phyloP scores from a whole-genome alignment of 2,113 vertebrate genomes.

The Chamaea fasciata region DNA sequence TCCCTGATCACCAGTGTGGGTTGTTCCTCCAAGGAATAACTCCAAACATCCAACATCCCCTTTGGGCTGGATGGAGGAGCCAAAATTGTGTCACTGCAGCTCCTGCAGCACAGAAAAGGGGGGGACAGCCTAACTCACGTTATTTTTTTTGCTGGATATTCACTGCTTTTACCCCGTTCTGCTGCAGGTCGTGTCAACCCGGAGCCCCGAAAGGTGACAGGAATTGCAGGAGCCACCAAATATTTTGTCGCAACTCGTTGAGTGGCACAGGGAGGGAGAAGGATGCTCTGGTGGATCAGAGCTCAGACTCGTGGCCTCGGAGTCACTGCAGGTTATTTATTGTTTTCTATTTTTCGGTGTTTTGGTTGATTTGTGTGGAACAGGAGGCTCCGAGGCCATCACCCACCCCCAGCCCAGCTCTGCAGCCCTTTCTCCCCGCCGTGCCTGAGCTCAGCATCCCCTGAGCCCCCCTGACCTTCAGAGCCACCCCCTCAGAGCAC shows the following conservation, averaged over 20 bases:
- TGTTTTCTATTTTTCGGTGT: accelerated
- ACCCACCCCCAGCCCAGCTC: not conserved
- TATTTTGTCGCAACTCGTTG: too few species aligned
- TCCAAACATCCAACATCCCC: not conserved
- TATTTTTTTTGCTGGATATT: not conserved
- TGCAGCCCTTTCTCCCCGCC: not conserved
- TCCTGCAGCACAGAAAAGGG: not conserved
- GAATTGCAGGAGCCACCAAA: not conserved
- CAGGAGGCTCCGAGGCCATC: accelerated
- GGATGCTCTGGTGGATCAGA: not conserved
- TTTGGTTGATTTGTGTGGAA: not conserved
- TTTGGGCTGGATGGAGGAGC: not conserved
- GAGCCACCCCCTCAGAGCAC: accelerated
- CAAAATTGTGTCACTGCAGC: not conserved
- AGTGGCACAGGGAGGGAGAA: not conserved
- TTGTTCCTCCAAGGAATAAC: not conserved
- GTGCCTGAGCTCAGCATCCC: not conserved
- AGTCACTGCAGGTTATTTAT: not conserved
- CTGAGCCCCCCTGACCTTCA: accelerated
- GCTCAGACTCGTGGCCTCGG: not conserved
- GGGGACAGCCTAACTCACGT: accelerated
- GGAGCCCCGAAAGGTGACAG: not conserved
- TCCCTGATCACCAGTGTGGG: accelerated
- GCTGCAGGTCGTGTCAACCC: accelerated
- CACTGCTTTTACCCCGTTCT: not conserved